Evolutionary conservation across 2,888 invertebrate species (phyloP), one percentile per base, ranked within the genome.

Genomic region (Ectemnius cavifrons): DNA sequence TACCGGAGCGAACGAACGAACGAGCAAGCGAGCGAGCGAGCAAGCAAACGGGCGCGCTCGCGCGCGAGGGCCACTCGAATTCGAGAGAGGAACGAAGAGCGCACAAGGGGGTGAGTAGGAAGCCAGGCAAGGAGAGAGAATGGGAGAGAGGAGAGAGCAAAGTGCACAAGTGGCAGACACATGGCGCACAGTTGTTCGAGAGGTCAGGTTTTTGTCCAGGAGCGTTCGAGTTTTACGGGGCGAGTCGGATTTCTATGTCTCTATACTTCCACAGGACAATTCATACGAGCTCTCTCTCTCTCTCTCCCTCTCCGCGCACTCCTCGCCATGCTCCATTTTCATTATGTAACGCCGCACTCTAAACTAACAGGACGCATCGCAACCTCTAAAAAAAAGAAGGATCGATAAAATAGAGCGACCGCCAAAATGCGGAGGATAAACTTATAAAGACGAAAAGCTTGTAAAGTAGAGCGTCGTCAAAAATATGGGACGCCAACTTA

Each of bases 111-210:
- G 63, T 20, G 49, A n/a, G 20, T 6, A 27, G 27, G 20, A 14
- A 27, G 52, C 18, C 46, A 18, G 16, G 20, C 49, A 18, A 20
- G 70, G 72, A 75, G 79, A 77, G 75, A 78, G 76, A 74, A 71
- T 76, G 61, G 79, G 75, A 82, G 37, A 37, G 37, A 6, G 23
- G 37, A 37, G 37, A 37, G 81, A 74, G 67, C 77, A 75, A 83
- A 77, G 79, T 76, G 83, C 89, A 85, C 90, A 90, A 90, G 90
- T 90, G 90, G 89, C 84, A 87, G 87, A 88, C 90, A 90, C 89
- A 90, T 91, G 90, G 89, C 79, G 90, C 88, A 86, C 90, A 91
- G 89, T 91, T 91, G 90, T 89, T 90, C 87, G 87, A 90, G 90
- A 90, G 90, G 89, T 90, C 90, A 90, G 89, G 87, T 91, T 90